Percentiles rank a stretch among this genome's conserved stretches.
phyloP scores from a whole-genome alignment of 2,888 invertebrate genomes.

The Gymnosoma rotundatum region DNA sequence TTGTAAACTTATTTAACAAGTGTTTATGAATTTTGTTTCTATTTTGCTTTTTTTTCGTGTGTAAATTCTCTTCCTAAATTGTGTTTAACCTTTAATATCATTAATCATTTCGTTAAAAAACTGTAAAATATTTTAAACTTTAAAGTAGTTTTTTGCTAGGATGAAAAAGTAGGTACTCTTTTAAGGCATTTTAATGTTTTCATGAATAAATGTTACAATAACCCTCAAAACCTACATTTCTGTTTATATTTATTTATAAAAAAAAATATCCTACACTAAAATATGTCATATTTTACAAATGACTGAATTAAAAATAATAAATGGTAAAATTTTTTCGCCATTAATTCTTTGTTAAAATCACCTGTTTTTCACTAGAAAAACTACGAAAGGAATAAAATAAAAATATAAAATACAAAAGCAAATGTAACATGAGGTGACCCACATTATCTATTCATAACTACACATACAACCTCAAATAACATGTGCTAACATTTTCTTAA shows the following conservation, averaged over 20 bases:
- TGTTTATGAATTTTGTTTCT: too few relatives aligned
- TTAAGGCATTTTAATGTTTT: background rate
- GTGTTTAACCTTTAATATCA: too few relatives aligned
- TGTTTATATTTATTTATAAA: background rate
- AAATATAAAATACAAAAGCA: background rate
- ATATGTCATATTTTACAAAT: constrained; percentile 56
- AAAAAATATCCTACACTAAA: constrained; percentile 11
- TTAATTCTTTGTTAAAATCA: constrained; percentile 48
- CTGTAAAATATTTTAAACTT: too few relatives aligned
- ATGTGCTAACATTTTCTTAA: constrained; percentile 10
- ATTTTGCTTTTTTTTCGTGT: too few relatives aligned
- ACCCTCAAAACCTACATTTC: constrained; percentile 29
- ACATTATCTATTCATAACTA: constrained; percentile 51
- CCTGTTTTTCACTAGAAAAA: constrained; percentile 41
- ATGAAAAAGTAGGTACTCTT: background rate
- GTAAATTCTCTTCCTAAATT: too few relatives aligned
- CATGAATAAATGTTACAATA: background rate
- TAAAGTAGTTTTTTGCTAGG: too few relatives aligned
- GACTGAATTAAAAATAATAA: constrained; percentile 27
- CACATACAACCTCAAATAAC: constrained; percentile 13
- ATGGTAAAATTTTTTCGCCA: constrained; percentile 5
- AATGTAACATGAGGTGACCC: constrained; percentile 39
- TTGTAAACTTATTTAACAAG: too few relatives aligned
- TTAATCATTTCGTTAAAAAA: too few relatives aligned
- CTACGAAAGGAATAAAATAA: background rate